Evolutionary conservation across 2,888 invertebrate genomes (phyloP).

Genomic region (Leptarthrus brevirostris): DNA sequence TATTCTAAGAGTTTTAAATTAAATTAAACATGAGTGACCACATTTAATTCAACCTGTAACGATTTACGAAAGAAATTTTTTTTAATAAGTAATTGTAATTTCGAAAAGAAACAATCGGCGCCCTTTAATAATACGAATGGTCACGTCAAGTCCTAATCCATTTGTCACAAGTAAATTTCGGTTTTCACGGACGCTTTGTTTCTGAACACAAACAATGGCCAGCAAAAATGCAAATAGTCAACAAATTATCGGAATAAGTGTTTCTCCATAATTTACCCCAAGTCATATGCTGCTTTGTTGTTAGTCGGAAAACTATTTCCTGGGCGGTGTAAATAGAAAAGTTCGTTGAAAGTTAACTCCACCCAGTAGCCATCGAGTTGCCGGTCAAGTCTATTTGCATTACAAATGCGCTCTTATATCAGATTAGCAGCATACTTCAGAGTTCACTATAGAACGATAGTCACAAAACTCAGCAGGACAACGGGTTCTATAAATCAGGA

Average conservation of each 20-base stretch:
- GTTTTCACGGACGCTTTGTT: no score
- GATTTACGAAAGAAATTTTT: no score
- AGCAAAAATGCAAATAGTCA: not conserved
- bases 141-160: no score
- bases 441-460: not conserved
- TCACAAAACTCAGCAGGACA: slow-evolving; percentile 9
- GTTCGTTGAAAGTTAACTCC: slow-evolving; percentile 2
- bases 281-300: slow-evolving; percentile 6
- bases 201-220: not conserved
- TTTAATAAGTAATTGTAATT: no score
- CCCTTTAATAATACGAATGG: no score
- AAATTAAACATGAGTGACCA: no score
- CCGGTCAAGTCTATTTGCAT: slow-evolving; percentile 30
- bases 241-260: slow-evolving; percentile 18
- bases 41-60: no score
- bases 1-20: no score
- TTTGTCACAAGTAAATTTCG: no score
- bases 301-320: slow-evolving; percentile 24
- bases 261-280: slow-evolving; percentile 14
- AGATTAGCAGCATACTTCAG: not conserved
- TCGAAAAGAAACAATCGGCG: no score
- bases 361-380: slow-evolving; percentile 6
- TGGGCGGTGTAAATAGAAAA: slow-evolving; percentile 23
- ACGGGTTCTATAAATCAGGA: slow-evolving; percentile 28
- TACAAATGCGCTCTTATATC: slow-evolving; percentile 37